phyloP scores from a whole-genome alignment of 2,797 vertebrate species.

The Melanotaenia boesemani region DNA sequence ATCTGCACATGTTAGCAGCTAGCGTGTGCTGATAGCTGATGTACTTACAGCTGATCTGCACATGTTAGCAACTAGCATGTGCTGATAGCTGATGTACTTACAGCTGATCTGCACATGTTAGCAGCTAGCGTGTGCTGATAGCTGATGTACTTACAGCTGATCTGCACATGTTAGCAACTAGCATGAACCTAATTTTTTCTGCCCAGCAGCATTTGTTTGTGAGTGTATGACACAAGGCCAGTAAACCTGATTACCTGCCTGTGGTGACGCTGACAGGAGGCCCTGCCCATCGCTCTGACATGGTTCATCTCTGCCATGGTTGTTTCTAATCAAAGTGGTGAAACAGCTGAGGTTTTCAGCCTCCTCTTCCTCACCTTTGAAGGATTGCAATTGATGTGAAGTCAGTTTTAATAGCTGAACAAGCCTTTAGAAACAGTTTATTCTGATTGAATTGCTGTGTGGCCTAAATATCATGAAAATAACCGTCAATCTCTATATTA shows the following conservation, averaged over 20 bases:
- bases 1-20: no score
- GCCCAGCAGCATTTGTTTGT: conserved; percentile 8
- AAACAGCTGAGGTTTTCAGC: conserved; percentile 9
- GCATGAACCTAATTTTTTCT: conserved; percentile 4
- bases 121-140: no score
- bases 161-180: not conserved
- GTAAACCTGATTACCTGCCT: conserved; percentile 41
- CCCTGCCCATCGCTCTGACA: conserved; percentile 6
- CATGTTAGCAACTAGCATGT: not conserved
- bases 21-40: no score
- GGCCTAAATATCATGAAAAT: no score
- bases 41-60: no score
- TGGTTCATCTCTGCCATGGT: conserved; percentile 25
- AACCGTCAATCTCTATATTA: no score
- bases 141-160: not conserved
- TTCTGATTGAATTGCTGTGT: no score
- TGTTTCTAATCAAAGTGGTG: conserved; percentile 32
- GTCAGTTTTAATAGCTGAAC: not conserved
- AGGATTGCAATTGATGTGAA: not conserved
- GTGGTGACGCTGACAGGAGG: conserved; percentile 4
- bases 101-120: no score
- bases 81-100: conserved; percentile 1
- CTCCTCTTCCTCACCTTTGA: not conserved
- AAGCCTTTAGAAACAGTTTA: not conserved
- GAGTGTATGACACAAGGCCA: conserved; percentile 25